These are phyloP conservation scores for Melangyna quadrimaculata DNA, from an alignment of 2,888 invertebrate species.

Conservation along the genomic window DNA sequence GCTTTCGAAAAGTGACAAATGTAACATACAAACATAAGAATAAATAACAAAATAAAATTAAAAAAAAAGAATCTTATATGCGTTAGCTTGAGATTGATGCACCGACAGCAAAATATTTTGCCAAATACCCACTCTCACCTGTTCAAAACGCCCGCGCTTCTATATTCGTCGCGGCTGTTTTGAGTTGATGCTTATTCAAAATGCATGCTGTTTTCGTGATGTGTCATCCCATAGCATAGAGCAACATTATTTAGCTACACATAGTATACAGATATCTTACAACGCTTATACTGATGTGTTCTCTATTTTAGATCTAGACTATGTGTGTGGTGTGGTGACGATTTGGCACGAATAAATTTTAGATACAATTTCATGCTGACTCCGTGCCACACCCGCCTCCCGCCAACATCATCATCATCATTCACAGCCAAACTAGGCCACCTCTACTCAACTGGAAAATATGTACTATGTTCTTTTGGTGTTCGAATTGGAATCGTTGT, in stretches of 20 bases:
- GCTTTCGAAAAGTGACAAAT: constrained; percentile 48
- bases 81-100: constrained; percentile 34
- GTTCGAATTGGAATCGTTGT: constrained; percentile 18
- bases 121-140: constrained; percentile 63
- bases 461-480: constrained; percentile 47
- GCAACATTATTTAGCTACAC: constrained; percentile 20
- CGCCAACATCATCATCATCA: constrained; percentile 19
- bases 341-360: constrained; percentile 66
- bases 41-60: neutral
- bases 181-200: constrained; percentile 19
- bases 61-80: neutral
- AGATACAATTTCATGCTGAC: constrained; percentile 66
- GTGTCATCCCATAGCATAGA: constrained; percentile 16
- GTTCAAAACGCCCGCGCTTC: constrained; percentile 50
- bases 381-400: constrained; percentile 15
- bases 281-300: constrained; percentile 38
- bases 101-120: constrained; percentile 18
- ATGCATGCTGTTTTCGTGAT: constrained; percentile 40
- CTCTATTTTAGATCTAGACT: constrained; percentile 56
- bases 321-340: constrained; percentile 64
- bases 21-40: constrained; percentile 55
- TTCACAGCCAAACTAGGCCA: constrained; percentile 56
- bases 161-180: constrained; percentile 20
- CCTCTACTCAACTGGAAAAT: constrained; percentile 70
- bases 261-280: constrained; percentile 41